A percentile compares a stretch with the other conserved stretches of the same genome.
These are phyloP conservation scores for Trissolcus japonicus DNA, from an alignment of 2,888 invertebrate genomes.

Conservation along the genomic window DNA sequence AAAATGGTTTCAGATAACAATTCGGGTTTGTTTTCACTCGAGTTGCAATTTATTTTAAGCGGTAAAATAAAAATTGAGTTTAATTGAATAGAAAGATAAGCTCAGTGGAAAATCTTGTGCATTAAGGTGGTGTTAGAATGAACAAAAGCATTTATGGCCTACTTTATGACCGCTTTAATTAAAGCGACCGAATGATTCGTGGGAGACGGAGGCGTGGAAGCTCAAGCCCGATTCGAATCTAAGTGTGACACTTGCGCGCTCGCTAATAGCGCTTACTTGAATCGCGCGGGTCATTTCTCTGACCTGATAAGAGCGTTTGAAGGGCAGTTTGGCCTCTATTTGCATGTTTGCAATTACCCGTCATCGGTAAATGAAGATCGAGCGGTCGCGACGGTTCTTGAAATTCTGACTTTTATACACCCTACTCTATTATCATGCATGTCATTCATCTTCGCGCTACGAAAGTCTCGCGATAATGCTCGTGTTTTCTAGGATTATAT, in stretches of 20 bases:
- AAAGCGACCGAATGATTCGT: slow-evolving; percentile 38
- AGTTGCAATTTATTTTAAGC: slow-evolving; percentile 6
- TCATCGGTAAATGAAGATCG: slow-evolving; percentile 20
- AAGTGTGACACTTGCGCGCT: slow-evolving; percentile 44
- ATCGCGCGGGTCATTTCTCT: slow-evolving; percentile 32
- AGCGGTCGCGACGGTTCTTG: slow-evolving; percentile 1
- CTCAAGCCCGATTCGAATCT: slow-evolving; percentile 39
- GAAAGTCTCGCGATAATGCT: slow-evolving; percentile 28
- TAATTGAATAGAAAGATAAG: slow-evolving; percentile 24
- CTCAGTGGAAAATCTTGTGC: neutral
- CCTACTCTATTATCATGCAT: slow-evolving; percentile 14
- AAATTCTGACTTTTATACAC: slow-evolving; percentile 31
- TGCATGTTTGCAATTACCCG: slow-evolving; percentile 19
- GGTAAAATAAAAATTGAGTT: slow-evolving; percentile 1
- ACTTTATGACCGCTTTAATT: slow-evolving; percentile 50
- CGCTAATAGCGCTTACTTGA: slow-evolving; percentile 33
- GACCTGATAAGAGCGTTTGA: slow-evolving; percentile 39
- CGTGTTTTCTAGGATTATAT: slow-evolving; percentile 17
- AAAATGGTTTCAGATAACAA: too few relatives aligned
- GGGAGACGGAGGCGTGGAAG: slow-evolving; percentile 26
- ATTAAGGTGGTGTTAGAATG: slow-evolving; percentile 15
- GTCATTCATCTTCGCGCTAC: slow-evolving; percentile 35
- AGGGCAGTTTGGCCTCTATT: slow-evolving; percentile 33
- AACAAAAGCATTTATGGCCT: slow-evolving; percentile 44
- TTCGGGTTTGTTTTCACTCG: too few relatives aligned